Percentiles rank a stretch among this genome's conserved stretches.
These are phyloP conservation scores for Haliclona indistincta DNA, from an alignment of 37 sponge, comb jelly and placozoan species.

Conservation along the genomic window DNA sequence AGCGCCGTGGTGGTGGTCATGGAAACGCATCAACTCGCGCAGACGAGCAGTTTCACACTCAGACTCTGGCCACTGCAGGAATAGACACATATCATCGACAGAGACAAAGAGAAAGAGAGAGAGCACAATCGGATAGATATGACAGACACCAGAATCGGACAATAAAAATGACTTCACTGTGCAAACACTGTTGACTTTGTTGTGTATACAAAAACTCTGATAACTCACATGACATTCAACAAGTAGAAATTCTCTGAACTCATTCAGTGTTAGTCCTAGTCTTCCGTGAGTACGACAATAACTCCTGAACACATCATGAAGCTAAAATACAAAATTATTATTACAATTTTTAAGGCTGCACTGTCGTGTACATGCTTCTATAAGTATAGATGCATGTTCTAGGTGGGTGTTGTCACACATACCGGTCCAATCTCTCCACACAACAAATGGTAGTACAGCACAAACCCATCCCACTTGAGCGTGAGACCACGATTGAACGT, in stretches of 20 bases:
- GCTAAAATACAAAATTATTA: conserved; percentile 10
- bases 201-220: neutral
- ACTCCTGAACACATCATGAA: conserved; percentile 33
- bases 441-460: conserved; percentile 45
- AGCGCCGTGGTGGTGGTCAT: conserved; percentile 65
- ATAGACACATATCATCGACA: no score
- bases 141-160: no score
- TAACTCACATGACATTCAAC: conserved; percentile 48
- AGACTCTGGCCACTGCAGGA: conserved; percentile 50
- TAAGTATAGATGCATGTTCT: neutral
- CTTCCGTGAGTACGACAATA: conserved; percentile 45
- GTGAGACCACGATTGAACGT: conserved; percentile 31
- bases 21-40: conserved; percentile 24
- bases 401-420: neutral
- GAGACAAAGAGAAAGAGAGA: no score
- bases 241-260: conserved; percentile 58
- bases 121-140: no score
- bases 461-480: conserved; percentile 77
- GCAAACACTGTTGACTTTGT: no score
- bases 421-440: conserved; percentile 40
- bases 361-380: neutral
- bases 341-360: neutral
- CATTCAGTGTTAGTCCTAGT: conserved; percentile 60
- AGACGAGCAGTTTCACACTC: conserved; percentile 4
- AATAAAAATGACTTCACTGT: no score